A percentile compares a stretch with the other conserved stretches of the same genome.
These are phyloP conservation scores for Idris sp. DNA, from an alignment of 1,140 invertebrate genomes.

Conservation along the genomic window DNA sequence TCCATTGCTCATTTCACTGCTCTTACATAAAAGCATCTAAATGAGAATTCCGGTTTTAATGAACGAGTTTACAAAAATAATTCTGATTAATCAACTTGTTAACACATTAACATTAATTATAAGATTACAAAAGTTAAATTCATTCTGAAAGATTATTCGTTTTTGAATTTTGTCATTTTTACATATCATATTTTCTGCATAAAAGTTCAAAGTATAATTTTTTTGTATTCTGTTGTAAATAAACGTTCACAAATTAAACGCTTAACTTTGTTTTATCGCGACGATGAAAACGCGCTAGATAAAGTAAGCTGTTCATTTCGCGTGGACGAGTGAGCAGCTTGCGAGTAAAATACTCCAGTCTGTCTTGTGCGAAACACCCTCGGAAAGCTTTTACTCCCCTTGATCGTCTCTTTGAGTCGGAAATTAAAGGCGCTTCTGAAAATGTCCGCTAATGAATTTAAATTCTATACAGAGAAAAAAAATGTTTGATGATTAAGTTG, in stretches of 20 bases:
- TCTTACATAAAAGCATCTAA: too few species aligned
- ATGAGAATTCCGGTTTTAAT: too few species aligned
- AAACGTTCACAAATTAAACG: neutral
- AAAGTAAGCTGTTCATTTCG: conserved; percentile 48
- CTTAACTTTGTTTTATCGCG: conserved; percentile 12
- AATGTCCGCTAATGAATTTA: conserved; percentile 53
- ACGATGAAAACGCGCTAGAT: conserved; percentile 4
- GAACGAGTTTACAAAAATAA: too few species aligned
- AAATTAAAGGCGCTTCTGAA: conserved; percentile 59
- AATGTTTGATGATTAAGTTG: too few species aligned
- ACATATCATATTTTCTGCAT: too few species aligned
- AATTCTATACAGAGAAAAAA: conserved; percentile 44
- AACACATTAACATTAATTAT: too few species aligned
- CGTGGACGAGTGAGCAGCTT: conserved; percentile 41
- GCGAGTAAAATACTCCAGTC: conserved; percentile 40
- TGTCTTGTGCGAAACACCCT: conserved; percentile 37
- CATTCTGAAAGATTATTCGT: too few species aligned
- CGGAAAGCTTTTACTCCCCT: conserved; percentile 38
- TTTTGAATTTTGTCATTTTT: too few species aligned
- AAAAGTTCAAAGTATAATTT: too few species aligned
- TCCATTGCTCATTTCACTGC: conserved; percentile 14
- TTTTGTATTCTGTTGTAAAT: too few species aligned
- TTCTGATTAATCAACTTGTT: too few species aligned
- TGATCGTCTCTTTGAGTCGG: conserved; percentile 58
- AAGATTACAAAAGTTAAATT: too few species aligned